Conservation (phyloP, 2,888 invertebrate species). For the Dasypogon diadema region DNA sequence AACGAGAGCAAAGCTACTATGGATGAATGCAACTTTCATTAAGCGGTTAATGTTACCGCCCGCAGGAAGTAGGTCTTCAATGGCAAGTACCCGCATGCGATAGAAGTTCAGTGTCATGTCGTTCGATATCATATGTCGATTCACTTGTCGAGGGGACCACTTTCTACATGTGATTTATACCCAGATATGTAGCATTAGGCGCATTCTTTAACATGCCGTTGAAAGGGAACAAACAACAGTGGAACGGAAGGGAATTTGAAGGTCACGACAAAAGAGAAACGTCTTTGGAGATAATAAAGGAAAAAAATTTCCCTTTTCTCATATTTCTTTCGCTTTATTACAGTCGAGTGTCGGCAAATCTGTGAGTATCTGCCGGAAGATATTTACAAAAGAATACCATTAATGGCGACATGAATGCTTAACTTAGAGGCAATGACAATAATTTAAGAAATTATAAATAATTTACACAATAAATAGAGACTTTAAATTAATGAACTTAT, state of each 20-base stretch:
- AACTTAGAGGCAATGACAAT: constrained; percentile 18
- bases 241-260: constrained; percentile 9
- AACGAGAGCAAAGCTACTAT: background rate
- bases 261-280: constrained; percentile 18
- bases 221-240: background rate
- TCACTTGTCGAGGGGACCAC: constrained; percentile 26
- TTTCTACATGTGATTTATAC: constrained; percentile 37
- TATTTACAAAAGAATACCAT: constrained; percentile 29
- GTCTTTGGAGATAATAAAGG: background rate
- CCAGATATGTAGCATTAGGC: background rate
- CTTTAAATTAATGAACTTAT: background rate
- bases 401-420: background rate
- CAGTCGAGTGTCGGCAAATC: background rate
- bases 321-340: constrained; percentile 39
- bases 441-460: constrained; percentile 34
- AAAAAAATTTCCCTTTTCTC: constrained; percentile 8
- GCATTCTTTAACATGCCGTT: background rate
- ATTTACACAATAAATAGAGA: constrained; percentile 28
- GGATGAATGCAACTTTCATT: background rate
- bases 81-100: background rate
- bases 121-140: background rate
- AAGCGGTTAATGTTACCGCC: background rate
- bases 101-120: background rate
- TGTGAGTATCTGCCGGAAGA: background rate
- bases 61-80: constrained; percentile 24